A percentile compares a stretch with the other conserved stretches of the same genome.
These are phyloP conservation scores for Brachypteracias leptosomus DNA, from an alignment of 2,113 vertebrate species.

Conservation along the genomic window DNA sequence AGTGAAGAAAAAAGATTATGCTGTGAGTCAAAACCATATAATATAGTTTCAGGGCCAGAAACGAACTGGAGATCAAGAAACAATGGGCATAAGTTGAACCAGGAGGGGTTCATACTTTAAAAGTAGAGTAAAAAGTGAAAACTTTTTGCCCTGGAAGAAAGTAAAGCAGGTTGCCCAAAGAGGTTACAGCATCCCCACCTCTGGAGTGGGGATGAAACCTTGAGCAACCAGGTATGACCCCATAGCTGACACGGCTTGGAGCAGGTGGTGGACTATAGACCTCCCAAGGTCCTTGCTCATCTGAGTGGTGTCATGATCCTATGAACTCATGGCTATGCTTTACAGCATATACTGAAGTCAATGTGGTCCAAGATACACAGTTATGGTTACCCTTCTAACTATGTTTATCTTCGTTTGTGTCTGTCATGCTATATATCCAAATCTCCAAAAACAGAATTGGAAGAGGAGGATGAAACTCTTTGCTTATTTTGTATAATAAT, in stretches of 20 bases:
- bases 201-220: neutral
- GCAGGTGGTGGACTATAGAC: neutral
- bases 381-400: neutral
- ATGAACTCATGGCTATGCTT: neutral
- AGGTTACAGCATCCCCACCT: neutral
- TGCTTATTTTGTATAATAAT: neutral
- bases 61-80: neutral
- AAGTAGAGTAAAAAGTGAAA: neutral
- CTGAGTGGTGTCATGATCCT: neutral
- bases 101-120: neutral
- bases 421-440: neutral
- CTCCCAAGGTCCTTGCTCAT: neutral
- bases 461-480: neutral
- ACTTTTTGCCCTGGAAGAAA: neutral
- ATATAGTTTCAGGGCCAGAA: neutral
- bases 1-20: neutral
- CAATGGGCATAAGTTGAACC: neutral
- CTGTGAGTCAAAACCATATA: neutral
- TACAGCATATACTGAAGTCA: neutral
- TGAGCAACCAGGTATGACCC: neutral
- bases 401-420: neutral
- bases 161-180: neutral
- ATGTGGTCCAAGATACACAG: neutral
- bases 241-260: neutral
- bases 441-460: neutral